Percentiles rank a stretch among this genome's conserved stretches.
These are phyloP conservation scores for Lagria hirta DNA, from an alignment of 2,888 invertebrate genomes.

Conservation along the genomic window DNA sequence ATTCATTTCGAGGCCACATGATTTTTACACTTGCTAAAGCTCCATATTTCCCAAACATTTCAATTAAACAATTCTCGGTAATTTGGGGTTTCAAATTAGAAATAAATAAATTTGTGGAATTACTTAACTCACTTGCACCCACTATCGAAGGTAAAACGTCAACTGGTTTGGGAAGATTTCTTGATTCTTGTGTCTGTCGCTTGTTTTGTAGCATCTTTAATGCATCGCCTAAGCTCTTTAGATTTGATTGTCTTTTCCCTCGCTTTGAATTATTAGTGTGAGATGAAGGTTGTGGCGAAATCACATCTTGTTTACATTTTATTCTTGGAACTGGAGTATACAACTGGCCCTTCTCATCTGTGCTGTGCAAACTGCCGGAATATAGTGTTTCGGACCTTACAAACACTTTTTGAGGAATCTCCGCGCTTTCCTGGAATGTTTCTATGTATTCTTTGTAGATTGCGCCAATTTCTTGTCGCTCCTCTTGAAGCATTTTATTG, in stretches of 20 bases:
- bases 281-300: neutral
- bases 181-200: constrained; percentile 85
- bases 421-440: constrained; percentile 74
- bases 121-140: constrained; percentile 78
- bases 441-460: constrained; percentile 96
- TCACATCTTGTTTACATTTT: constrained; percentile 53
- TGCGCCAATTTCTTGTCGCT: constrained; percentile 84
- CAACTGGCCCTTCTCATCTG: constrained; percentile 73
- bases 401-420: constrained; percentile 63
- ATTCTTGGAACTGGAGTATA: constrained; percentile 85
- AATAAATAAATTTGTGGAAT: constrained; percentile 95
- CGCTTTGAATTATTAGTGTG: constrained; percentile 2
- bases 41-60: constrained; percentile 94
- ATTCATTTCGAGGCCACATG: constrained; percentile 99
- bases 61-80: constrained; percentile 92
- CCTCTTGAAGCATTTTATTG: constrained; percentile 60
- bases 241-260: constrained; percentile 91
- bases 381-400: constrained; percentile 90
- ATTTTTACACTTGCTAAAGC: constrained; percentile 98
- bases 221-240: constrained; percentile 97
- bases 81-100: constrained; percentile 95
- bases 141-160: constrained; percentile 39
- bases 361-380: constrained; percentile 81
- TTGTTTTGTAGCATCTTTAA: constrained; percentile 92
- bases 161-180: constrained; percentile 42